Conservation (phyloP, 2,888 invertebrate genomes). For the Andrena haemorrhoa region DNA sequence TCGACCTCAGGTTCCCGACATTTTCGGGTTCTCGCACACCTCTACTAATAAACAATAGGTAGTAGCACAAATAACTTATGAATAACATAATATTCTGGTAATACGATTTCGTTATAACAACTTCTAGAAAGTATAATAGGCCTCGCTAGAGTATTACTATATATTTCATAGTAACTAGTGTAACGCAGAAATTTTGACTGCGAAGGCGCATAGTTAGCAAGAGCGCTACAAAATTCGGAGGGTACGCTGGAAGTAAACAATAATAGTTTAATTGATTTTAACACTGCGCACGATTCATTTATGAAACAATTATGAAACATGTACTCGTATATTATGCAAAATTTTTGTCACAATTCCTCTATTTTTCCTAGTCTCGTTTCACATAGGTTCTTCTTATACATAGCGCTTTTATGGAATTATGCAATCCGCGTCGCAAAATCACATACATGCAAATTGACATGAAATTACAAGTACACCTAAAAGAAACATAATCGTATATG, state of each 20-base stretch:
- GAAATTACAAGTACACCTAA: constrained; percentile 25
- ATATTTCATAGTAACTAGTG: constrained; percentile 3
- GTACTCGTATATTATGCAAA: constrained; percentile 5
- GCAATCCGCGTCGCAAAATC: not conserved
- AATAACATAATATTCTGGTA: constrained; percentile 5
- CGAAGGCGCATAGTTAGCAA: not conserved
- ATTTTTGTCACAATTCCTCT: not conserved
- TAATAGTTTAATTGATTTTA: constrained; percentile 17
- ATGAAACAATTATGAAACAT: not conserved
- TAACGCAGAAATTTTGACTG: not conserved
- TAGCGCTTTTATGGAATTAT: constrained; percentile 6
- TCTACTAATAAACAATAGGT: not conserved
- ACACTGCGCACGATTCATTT: not conserved
- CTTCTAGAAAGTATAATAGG: constrained; percentile 4
- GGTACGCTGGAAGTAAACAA: not conserved
- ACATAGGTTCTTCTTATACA: not conserved
- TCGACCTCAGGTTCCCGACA: no score
- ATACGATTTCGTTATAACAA: constrained; percentile 5
- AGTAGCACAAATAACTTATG: constrained; percentile 4
- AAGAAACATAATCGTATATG: not conserved
- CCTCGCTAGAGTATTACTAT: constrained; percentile 15
- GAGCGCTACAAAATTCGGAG: constrained; percentile 9
- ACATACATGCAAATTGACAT: not conserved
- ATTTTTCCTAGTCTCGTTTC: not conserved
- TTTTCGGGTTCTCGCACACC: no score